These are phyloP conservation scores for Ctenoplectra terminalis DNA, from an alignment of 1,140 invertebrate species.

Conservation along the genomic window DNA sequence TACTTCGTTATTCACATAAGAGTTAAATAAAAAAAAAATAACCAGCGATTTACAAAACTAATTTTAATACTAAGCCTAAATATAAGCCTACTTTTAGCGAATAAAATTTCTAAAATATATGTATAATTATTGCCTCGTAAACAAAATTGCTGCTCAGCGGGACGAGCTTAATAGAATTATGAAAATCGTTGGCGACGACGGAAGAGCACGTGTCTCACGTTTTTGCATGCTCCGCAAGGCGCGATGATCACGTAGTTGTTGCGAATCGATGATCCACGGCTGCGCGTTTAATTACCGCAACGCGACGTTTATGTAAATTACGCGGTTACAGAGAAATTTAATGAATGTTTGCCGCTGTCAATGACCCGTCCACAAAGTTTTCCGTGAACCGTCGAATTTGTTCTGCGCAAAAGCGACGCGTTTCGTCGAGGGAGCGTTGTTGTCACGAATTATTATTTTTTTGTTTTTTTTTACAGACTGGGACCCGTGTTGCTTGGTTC, in stretches of 20 bases:
- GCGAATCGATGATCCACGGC: neutral
- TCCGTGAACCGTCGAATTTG: slow-evolving; percentile 25
- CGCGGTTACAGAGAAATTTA: slow-evolving; percentile 47
- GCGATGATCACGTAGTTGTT: neutral
- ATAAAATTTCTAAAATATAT: too few species aligned
- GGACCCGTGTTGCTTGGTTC: neutral
- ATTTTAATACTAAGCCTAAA: too few species aligned
- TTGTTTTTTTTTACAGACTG: neutral
- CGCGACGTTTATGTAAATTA: slow-evolving; percentile 46
- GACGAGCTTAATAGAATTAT: slow-evolving; percentile 7
- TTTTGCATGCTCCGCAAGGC: neutral
- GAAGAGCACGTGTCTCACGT: neutral
- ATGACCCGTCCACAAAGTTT: slow-evolving; percentile 32
- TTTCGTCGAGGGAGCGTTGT: neutral
- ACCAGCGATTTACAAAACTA: too few species aligned
- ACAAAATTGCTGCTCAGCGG: neutral
- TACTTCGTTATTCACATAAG: too few species aligned
- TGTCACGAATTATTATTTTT: neutral
- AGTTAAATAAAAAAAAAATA: too few species aligned
- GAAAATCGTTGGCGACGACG: neutral
- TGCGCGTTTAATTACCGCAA: slow-evolving; percentile 47
- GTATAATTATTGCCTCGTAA: too few species aligned
- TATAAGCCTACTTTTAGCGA: too few species aligned
- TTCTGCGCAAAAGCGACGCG: neutral
- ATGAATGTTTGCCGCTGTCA: slow-evolving; percentile 50